phyloP scores from a whole-genome alignment of 2,113 vertebrate genomes.

The Azemiops feae region DNA sequence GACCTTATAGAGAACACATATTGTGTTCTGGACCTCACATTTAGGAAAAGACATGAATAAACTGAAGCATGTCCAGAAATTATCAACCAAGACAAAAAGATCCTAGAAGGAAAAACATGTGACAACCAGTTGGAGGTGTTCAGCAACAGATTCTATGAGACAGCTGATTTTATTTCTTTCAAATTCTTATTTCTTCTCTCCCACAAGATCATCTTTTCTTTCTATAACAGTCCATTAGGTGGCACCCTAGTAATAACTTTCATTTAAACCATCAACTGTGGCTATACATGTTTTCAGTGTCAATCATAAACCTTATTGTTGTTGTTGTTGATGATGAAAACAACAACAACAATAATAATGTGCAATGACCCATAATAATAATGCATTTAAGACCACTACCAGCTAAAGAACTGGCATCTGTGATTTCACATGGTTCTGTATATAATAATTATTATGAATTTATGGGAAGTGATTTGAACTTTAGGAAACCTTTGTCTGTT shows the following conservation, averaged over 20 bases:
- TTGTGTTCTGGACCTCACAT: background rate
- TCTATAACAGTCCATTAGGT: conserved; percentile 29
- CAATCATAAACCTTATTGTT: background rate
- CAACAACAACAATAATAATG: background rate
- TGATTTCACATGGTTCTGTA: background rate
- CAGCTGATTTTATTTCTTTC: rapidly evolving
- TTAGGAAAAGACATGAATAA: background rate
- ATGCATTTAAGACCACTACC: background rate
- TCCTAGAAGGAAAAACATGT: background rate
- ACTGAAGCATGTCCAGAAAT: background rate
- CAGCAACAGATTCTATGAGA: rapidly evolving
- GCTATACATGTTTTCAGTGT: background rate
- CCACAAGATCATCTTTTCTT: background rate
- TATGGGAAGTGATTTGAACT: background rate
- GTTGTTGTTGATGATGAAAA: background rate
- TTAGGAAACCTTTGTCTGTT: background rate
- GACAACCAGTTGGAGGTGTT: background rate
- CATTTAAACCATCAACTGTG: rapidly evolving
- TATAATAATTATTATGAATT: conserved; percentile 1
- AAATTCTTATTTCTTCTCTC: background rate
- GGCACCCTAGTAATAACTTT: conserved; percentile 48
- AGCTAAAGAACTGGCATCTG: background rate
- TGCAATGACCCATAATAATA: conserved; percentile 1
- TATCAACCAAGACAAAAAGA: background rate
- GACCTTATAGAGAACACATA: background rate